Percentiles rank a stretch among this genome's conserved stretches.
phyloP scores from a whole-genome alignment of 2,888 invertebrate genomes.

The Napeogenes inachia region DNA sequence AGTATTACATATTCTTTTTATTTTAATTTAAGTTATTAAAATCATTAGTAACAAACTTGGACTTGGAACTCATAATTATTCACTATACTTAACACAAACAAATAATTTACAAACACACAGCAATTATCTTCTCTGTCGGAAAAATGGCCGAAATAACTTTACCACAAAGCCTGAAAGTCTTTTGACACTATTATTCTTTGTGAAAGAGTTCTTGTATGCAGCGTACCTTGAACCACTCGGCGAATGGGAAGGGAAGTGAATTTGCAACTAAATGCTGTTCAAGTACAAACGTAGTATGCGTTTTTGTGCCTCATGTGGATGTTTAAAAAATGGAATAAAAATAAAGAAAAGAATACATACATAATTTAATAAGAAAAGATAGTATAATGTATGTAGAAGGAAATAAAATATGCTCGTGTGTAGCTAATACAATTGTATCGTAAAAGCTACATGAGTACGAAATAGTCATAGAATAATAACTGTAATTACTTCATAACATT shows the following conservation, averaged over 20 bases:
- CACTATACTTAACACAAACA: constrained; percentile 12
- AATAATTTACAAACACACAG: constrained; percentile 5
- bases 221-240: constrained; percentile 4
- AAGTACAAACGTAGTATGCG: background rate
- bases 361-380: background rate
- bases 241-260: background rate
- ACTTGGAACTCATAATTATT: background rate
- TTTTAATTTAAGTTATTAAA: too few species aligned
- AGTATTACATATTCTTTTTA: too few species aligned
- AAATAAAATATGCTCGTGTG: background rate
- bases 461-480: constrained; percentile 5
- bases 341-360: background rate
- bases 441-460: background rate
- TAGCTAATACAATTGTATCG: background rate
- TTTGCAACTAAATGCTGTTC: constrained; percentile 1
- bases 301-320: background rate
- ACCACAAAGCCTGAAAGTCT: constrained; percentile 21
- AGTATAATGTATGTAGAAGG: background rate
- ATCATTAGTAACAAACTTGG: too few species aligned
- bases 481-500: constrained; percentile 22
- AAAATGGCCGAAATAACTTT: constrained; percentile 18
- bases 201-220: constrained; percentile 11
- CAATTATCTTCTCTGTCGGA: constrained; percentile 2
- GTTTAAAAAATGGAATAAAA: background rate
- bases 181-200: constrained; percentile 29